Conservation (phyloP, 1,140 invertebrate genomes). For the Magallana gigas region DNA sequence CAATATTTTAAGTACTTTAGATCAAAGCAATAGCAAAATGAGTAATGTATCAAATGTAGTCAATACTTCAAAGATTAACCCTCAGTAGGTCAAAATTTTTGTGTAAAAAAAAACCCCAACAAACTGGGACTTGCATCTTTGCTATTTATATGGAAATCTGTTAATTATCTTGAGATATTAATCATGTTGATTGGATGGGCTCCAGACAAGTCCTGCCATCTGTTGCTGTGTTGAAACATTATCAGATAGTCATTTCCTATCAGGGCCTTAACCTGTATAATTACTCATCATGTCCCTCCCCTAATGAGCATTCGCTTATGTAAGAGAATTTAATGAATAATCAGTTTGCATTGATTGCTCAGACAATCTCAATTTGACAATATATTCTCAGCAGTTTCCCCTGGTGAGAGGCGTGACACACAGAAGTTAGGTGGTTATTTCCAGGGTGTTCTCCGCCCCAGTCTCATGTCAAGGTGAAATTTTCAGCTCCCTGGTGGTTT, state of each 20-base stretch:
- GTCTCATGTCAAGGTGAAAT: conserved; percentile 9
- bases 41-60: too few relatives aligned
- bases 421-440: not conserved
- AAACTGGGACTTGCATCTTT: too few relatives aligned
- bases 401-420: not conserved
- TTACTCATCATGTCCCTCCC: not conserved
- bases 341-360: not conserved
- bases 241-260: not conserved
- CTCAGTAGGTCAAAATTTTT: too few relatives aligned
- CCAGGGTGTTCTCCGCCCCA: not conserved
- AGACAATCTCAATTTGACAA: not conserved
- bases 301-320: not conserved
- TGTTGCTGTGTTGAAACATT: not conserved
- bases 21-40: too few relatives aligned
- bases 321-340: not conserved
- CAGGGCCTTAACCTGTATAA: not conserved
- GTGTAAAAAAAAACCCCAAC: too few relatives aligned
- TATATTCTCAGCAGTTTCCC: not conserved
- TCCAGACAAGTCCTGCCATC: not conserved
- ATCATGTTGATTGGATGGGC: too few relatives aligned
- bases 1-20: too few relatives aligned
- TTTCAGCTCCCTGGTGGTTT: not conserved
- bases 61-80: too few relatives aligned
- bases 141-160: too few relatives aligned
- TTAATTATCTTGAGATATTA: too few relatives aligned